phyloP scores from a whole-genome alignment of 1,140 invertebrate species.

The Lepidurus arcticus region DNA sequence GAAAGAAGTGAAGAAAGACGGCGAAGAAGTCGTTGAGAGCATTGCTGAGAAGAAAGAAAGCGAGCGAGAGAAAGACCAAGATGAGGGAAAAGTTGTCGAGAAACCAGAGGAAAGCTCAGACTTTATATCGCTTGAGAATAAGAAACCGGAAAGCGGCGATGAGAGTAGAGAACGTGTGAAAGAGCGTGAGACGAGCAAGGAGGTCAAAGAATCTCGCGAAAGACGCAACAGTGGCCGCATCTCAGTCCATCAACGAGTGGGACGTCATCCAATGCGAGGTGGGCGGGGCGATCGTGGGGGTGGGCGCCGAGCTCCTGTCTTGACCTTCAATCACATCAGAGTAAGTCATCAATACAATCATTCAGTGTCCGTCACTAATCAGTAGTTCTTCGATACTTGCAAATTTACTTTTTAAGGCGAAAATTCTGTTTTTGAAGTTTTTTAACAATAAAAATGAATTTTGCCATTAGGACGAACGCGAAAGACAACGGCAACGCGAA shows the following conservation, averaged over 20 bases:
- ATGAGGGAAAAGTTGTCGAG: conserved; percentile 43
- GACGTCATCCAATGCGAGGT: conserved; percentile 17
- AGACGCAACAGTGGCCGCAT: conserved; percentile 35
- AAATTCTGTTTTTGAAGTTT: background rate
- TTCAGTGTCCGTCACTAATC: no score
- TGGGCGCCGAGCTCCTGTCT: conserved; percentile 41
- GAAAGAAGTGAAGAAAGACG: conserved; percentile 21
- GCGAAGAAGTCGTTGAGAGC: conserved; percentile 5
- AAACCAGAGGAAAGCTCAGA: conserved; percentile 42
- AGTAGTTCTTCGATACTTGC: background rate
- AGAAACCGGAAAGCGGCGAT: background rate
- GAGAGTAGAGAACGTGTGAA: conserved; percentile 15
- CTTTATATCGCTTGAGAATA: conserved; percentile 27
- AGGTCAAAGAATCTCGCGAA: conserved; percentile 26
- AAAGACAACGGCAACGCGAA: conserved; percentile 68
- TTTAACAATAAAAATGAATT: conserved; percentile 30
- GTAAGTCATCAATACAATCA: conserved; percentile 43
- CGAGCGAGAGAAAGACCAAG: conserved; percentile 35
- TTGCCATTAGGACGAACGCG: conserved; percentile 60
- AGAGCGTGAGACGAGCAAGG: conserved; percentile 30
- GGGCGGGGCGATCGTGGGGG: conserved; percentile 26
- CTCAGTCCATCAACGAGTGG: conserved; percentile 33
- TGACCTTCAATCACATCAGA: conserved; percentile 60
- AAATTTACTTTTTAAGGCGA: background rate
- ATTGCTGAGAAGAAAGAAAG: conserved; percentile 22